Conservation (phyloP, 1,140 invertebrate species). For the Euwallacea similis region DNA sequence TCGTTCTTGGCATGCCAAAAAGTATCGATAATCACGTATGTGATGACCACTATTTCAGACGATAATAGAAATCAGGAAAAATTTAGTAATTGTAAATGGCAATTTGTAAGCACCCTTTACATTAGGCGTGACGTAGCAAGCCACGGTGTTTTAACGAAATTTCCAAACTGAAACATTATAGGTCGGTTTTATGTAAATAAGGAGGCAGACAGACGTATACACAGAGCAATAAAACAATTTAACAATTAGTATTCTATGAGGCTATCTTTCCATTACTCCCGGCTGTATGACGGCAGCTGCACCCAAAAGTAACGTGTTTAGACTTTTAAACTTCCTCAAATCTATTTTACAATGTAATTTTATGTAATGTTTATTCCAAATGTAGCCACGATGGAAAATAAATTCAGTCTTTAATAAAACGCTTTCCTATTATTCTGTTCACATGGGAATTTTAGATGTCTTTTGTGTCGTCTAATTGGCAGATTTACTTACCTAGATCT, state of each 20-base stretch:
- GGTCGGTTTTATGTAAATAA: constrained; percentile 37
- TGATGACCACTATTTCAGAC: background rate
- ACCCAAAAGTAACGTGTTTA: constrained; percentile 40
- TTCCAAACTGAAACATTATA: constrained; percentile 34
- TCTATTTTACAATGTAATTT: constrained; percentile 40
- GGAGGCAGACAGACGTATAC: constrained; percentile 30
- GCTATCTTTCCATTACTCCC: constrained; percentile 39
- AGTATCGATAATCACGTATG: background rate
- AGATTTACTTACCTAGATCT: constrained; percentile 67
- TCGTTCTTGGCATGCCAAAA: constrained; percentile 36
- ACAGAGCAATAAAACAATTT: constrained; percentile 39
- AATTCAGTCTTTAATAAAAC: constrained; percentile 32
- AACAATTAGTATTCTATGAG: constrained; percentile 40
- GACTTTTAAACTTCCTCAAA: constrained; percentile 35
- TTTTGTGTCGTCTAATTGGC: too few relatives aligned
- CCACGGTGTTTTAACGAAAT: constrained; percentile 18
- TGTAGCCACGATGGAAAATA: constrained; percentile 33
- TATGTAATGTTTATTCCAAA: constrained; percentile 41
- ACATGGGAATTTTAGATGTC: constrained; percentile 10
- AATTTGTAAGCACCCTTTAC: too few relatives aligned
- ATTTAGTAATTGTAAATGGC: background rate
- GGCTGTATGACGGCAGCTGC: constrained; percentile 42
- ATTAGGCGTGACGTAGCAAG: background rate
- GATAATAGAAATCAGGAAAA: background rate
- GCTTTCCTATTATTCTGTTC: constrained; percentile 27